Conservation (phyloP, 2,113 vertebrate genomes). For the Brachyhypopomus gauderio region DNA sequence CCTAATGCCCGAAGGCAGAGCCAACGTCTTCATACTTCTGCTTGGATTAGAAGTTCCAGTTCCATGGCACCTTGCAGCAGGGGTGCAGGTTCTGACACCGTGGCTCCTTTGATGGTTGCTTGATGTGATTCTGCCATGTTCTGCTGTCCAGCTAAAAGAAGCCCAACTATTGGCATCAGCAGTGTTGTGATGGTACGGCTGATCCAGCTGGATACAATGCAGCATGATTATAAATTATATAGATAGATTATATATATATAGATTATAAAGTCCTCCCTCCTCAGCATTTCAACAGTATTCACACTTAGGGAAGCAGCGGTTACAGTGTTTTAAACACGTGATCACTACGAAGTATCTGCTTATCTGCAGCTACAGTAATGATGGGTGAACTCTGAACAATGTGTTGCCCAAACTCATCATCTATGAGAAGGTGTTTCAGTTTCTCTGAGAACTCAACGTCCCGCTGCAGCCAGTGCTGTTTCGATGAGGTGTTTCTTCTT, state of each 20-base stretch:
- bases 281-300: too few species aligned
- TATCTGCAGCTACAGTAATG: too few species aligned
- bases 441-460: not conserved
- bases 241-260: too few species aligned
- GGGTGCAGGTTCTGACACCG: not conserved
- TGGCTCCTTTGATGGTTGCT: conserved; percentile 7
- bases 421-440: not conserved
- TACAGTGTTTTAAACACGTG: too few species aligned
- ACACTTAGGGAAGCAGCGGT: too few species aligned
- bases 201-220: not conserved
- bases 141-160: conserved; percentile 3
- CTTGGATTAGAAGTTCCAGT: not conserved
- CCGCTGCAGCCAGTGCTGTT: not conserved
- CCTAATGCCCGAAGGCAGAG: not conserved
- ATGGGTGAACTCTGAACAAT: too few species aligned
- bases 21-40: not conserved
- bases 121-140: conserved; percentile 4
- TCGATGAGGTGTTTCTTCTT: conserved; percentile 8
- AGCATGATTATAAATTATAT: too few species aligned
- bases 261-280: too few species aligned
- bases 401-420: too few species aligned
- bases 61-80: conserved; percentile 16
- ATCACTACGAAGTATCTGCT: too few species aligned
- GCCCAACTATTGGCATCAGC: not conserved
- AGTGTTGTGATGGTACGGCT: not conserved